These are phyloP conservation scores for Drosophila miranda DNA, from an alignment of 1,140 invertebrate genomes.

Conservation along the genomic window DNA sequence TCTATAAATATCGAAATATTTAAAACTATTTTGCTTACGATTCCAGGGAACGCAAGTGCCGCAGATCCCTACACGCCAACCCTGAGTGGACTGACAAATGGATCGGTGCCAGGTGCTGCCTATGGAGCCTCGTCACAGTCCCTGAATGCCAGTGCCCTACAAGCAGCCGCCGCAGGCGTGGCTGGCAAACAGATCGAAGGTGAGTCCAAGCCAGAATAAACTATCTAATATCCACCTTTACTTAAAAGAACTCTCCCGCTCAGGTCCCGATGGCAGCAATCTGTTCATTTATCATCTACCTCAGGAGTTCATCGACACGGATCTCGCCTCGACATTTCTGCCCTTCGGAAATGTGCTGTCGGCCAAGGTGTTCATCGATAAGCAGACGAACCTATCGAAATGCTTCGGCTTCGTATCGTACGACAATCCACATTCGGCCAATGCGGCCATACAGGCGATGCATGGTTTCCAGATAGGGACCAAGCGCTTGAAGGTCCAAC, in stretches of 20 bases:
- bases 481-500: slow-evolving; percentile 98
- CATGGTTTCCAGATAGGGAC: slow-evolving; percentile 98
- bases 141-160: slow-evolving; percentile 62
- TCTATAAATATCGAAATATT: background rate
- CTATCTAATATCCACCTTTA: background rate
- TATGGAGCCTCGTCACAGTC: slow-evolving; percentile 60
- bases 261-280: slow-evolving; percentile 97
- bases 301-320: slow-evolving; percentile 97
- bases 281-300: slow-evolving; percentile 99
- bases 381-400: slow-evolving; percentile 98
- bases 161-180: slow-evolving; percentile 74
- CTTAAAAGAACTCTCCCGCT: background rate
- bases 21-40: slow-evolving; percentile 7
- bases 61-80: slow-evolving; percentile 68
- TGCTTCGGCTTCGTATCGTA: slow-evolving; percentile 99
- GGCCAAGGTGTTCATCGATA: slow-evolving; percentile 99
- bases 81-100: slow-evolving; percentile 70
- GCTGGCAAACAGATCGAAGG: slow-evolving; percentile 81
- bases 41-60: slow-evolving; percentile 67
- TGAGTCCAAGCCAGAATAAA: slow-evolving; percentile 26
- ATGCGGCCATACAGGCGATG: slow-evolving; percentile 97
- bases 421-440: slow-evolving; percentile 95
- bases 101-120: slow-evolving; percentile 46
- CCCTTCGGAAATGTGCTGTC: slow-evolving; percentile 98
- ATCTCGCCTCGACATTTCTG: slow-evolving; percentile 96